phyloP scores from a whole-genome alignment of 1,140 invertebrate species.

The Zaprionus ghesquierei region DNA sequence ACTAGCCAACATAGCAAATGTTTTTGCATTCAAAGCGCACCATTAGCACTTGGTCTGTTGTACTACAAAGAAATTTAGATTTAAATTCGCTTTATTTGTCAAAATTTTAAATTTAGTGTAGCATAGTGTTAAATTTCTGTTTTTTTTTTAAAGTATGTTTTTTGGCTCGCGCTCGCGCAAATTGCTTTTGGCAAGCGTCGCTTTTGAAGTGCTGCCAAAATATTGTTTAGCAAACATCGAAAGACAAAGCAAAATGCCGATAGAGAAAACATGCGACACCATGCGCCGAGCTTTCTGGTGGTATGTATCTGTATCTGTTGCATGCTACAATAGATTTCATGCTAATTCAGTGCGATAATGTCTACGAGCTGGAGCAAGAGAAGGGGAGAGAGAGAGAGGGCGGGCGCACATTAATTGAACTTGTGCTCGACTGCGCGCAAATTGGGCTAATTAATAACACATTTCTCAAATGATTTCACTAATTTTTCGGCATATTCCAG shows the following conservation, averaged over 20 bases:
- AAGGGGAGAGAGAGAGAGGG: background rate
- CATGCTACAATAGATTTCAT: slow-evolving; percentile 33
- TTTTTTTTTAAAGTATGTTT: background rate
- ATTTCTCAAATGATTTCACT: slow-evolving; percentile 59
- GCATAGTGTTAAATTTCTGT: background rate
- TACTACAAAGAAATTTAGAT: no score
- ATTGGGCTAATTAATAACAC: slow-evolving; percentile 74
- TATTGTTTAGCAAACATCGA: slow-evolving; percentile 75
- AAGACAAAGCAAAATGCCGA: slow-evolving; percentile 21
- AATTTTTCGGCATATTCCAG: slow-evolving; percentile 27
- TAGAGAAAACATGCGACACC: slow-evolving; percentile 44
- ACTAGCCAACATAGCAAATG: background rate
- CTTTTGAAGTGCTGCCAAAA: slow-evolving; percentile 74
- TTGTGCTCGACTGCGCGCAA: slow-evolving; percentile 60
- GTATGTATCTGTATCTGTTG: slow-evolving; percentile 19
- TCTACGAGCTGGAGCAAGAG: background rate
- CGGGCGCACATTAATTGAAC: slow-evolving; percentile 34
- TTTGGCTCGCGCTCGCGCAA: slow-evolving; percentile 61
- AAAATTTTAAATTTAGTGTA: background rate
- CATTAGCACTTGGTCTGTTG: background rate
- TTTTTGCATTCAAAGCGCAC: background rate
- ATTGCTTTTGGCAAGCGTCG: slow-evolving; percentile 75
- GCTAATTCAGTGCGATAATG: slow-evolving; percentile 36
- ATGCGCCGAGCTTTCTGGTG: slow-evolving; percentile 41
- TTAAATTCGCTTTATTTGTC: no score